Percentiles rank a stretch among this genome's conserved stretches.
Conservation (phyloP, 1,140 invertebrate species). For the Bactericera cockerelli region DNA sequence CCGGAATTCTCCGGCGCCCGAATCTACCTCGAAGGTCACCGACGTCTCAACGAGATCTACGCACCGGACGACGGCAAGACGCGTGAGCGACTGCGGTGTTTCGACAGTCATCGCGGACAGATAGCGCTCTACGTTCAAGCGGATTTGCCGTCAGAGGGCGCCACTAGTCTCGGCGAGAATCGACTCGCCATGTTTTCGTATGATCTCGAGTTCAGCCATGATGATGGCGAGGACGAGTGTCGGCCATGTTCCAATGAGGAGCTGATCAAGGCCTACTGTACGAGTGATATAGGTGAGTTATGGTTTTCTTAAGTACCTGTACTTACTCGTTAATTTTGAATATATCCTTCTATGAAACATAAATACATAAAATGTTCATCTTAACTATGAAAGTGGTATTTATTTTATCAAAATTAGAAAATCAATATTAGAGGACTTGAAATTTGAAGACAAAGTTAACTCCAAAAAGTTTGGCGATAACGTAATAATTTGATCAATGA, state of each 20-base stretch:
- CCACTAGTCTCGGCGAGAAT: slow-evolving; percentile 30
- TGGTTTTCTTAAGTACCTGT: slow-evolving; percentile 7
- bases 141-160: slow-evolving; percentile 26
- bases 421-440: too few relatives aligned
- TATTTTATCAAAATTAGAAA: too few relatives aligned
- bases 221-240: slow-evolving; percentile 32
- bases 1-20: slow-evolving; percentile 37
- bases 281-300: slow-evolving; percentile 55
- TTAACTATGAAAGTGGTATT: too few relatives aligned
- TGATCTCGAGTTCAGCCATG: slow-evolving; percentile 41
- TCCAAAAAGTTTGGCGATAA: too few relatives aligned
- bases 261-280: slow-evolving; percentile 57
- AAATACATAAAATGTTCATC: too few relatives aligned
- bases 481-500: too few relatives aligned
- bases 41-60: slow-evolving; percentile 44
- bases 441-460: too few relatives aligned
- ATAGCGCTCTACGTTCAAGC: slow-evolving; percentile 58
- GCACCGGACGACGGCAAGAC: slow-evolving; percentile 37
- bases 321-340: slow-evolving; percentile 6
- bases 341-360: too few relatives aligned
- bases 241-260: slow-evolving; percentile 51
- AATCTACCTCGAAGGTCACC: slow-evolving; percentile 49
- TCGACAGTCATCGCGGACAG: slow-evolving; percentile 45
- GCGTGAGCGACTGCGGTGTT: slow-evolving; percentile 32
- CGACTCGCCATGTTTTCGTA: slow-evolving; percentile 45